Conservation (phyloP, 2,797 vertebrate genomes). For the Avahi laniger region DNA sequence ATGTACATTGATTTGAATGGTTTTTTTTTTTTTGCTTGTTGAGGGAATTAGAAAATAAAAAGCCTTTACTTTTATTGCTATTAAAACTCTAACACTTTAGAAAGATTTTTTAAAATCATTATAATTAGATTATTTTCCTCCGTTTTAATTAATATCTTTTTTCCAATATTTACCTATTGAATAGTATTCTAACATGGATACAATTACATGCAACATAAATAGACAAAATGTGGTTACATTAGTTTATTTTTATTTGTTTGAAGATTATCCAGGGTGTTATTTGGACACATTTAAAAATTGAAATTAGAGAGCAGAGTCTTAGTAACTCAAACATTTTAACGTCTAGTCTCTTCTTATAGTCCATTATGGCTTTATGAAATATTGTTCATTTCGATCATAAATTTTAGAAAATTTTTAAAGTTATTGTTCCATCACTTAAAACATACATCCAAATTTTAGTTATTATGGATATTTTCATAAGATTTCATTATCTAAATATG, state of each 20-base stretch:
- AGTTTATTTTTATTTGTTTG: conserved; percentile 17
- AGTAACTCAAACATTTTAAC: background rate
- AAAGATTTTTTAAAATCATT: background rate
- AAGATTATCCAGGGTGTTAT: background rate
- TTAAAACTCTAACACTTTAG: background rate
- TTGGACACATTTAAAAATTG: conserved; percentile 14
- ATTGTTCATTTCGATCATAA: background rate
- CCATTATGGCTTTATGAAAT: background rate
- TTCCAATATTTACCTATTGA: background rate
- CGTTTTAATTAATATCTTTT: background rate
- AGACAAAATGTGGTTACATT: background rate
- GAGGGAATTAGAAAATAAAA: conserved; percentile 34
- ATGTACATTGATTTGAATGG: background rate
- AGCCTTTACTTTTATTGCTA: background rate
- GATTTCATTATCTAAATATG: background rate
- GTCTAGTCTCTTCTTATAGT: background rate
- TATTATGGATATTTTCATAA: background rate
- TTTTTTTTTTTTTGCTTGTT: background rate
- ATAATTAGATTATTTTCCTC: background rate
- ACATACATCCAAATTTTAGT: background rate
- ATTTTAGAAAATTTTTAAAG: conserved; percentile 15
- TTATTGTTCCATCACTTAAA: background rate
- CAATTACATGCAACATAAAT: background rate
- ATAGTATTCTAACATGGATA: background rate
- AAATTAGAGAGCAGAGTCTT: background rate